A percentile compares a stretch with the other conserved stretches of the same genome.
Conservation (phyloP, 2,797 vertebrate genomes). For the Sebastes oblongus region DNA sequence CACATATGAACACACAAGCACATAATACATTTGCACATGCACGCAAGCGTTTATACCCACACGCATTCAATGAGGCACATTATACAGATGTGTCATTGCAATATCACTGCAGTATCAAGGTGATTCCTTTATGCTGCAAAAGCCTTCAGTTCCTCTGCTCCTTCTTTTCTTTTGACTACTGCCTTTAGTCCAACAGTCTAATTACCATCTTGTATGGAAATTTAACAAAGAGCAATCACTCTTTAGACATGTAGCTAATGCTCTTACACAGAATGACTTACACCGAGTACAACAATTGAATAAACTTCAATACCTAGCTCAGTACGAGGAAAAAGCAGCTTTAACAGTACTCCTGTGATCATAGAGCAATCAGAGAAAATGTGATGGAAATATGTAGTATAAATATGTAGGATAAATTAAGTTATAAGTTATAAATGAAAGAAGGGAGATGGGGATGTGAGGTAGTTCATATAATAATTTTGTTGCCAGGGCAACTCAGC, state of each 20-base stretch:
- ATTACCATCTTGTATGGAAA: neutral
- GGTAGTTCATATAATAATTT: neutral
- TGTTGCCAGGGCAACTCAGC: neutral
- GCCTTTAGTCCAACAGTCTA: neutral
- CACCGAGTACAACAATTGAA: neutral
- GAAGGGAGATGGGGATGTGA: neutral
- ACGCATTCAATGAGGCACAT: slow-evolving; percentile 6
- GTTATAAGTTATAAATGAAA: neutral
- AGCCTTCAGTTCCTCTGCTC: slow-evolving; percentile 1
- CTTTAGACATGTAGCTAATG: neutral
- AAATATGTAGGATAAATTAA: neutral
- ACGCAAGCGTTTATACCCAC: slow-evolving; percentile 10
- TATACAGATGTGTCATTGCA: slow-evolving; percentile 25
- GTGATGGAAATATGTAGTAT: neutral
- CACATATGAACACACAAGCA: neutral
- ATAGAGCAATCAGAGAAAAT: neutral
- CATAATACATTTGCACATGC: neutral
- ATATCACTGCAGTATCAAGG: slow-evolving; percentile 23
- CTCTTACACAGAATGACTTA: neutral
- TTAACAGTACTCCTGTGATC: neutral
- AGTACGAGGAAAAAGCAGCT: neutral
- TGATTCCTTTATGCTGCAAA: slow-evolving; percentile 4
- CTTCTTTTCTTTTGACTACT: slow-evolving; percentile 14
- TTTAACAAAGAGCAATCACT: neutral
- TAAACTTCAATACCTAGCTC: neutral